Percentiles rank a stretch among this genome's conserved stretches.
Evolutionary conservation across 2,797 vertebrate species (phyloP).

Genomic region (Rhabdomys pumilio): DNA sequence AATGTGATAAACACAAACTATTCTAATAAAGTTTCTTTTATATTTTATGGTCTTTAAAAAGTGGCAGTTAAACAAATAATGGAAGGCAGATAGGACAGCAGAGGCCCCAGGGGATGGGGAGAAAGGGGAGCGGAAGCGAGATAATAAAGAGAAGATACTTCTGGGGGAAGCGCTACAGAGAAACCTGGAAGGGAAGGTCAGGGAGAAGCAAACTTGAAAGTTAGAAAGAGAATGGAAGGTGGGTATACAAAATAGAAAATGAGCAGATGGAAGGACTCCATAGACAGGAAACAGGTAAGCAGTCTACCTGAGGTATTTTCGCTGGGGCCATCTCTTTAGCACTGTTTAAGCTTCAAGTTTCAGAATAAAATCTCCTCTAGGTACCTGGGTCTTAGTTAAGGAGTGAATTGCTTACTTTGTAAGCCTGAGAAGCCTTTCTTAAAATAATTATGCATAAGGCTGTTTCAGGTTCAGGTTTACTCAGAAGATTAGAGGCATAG

Average conservation of each 20-base stretch:
- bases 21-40: slow-evolving; percentile 45
- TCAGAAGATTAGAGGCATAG: background rate
- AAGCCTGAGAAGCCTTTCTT: background rate
- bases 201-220: background rate
- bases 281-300: background rate
- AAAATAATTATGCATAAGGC: slow-evolving; percentile 19
- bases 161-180: background rate
- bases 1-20: background rate
- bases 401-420: slow-evolving; percentile 24
- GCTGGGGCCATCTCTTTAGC: background rate
- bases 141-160: background rate
- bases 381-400: slow-evolving; percentile 34
- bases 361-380: slow-evolving; percentile 20
- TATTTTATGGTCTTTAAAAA: background rate
- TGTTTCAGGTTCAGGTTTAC: background rate
- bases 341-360: slow-evolving; percentile 15
- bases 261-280: background rate
- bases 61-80: background rate
- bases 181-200: background rate
- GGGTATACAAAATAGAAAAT: background rate
- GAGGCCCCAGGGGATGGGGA: background rate
- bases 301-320: background rate
- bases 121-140: background rate
- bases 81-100: background rate
- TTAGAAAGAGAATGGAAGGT: accelerated